Base-by-base conservation (phyloP, 2,797 vertebrate species). In the Urosaurus nigricauda region DNA sequence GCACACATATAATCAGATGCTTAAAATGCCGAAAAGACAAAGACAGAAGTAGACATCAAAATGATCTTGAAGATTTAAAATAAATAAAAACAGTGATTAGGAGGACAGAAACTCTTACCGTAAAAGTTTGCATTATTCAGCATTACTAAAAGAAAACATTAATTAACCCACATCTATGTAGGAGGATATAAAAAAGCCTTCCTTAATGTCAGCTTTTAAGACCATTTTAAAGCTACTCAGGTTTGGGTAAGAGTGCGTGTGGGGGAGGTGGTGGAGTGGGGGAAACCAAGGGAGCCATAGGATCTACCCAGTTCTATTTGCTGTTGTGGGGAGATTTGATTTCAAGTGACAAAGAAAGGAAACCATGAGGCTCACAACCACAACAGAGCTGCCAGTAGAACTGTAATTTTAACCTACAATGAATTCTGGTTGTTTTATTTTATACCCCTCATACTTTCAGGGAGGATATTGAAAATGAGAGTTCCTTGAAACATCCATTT, bases 71-170 rank as follows among this genome's bases (percentile, higher is more conserved):
- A 92, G 75, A 86, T 90, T 91, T 93, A 88, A 70, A 88, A 89
- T 87, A 94, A 95, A 92, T 91, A 94, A 94, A 94, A 95, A 88
- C 74, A 94, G 75, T 91, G 78, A 92, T 95, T 95, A 92, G 26
- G 86, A 85, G 58, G 93, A 92, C 16, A 35, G 89, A 86, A 35
- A 71, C 68, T 21, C 75, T 83, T 85, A 84, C 81, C 43, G 88
- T 73, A 89, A 88, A 58, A 81, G 43, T 29, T 37, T 92, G 93
- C 93, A 93, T 95, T 89, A 9, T 51, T 21, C 73, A 93, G 83
- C 37, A 78, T 7, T 90, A 43, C 19, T 26, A 35, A 56, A 81
- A 79, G n/a, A 90, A 96, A 96, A 92, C 53, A 93, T 56, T 91
- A 96, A 96, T 94, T 94, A 91, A 89, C 75, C 68, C 47, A 87